Base-by-base conservation (phyloP, 2,888 invertebrate species). In the Melieria omissa region DNA sequence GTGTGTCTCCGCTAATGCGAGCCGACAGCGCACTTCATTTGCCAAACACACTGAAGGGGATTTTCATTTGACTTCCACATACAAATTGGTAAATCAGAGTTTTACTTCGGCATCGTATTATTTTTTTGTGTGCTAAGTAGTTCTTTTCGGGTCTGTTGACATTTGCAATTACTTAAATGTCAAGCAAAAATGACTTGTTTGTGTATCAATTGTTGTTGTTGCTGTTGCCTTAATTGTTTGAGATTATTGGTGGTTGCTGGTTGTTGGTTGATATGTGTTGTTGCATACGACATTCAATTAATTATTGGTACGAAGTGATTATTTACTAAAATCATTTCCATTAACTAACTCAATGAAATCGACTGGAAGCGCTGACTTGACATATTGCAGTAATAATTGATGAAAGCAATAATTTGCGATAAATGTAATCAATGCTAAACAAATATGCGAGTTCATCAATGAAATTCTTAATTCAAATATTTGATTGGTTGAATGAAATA, bases 121-220 rank as follows among this genome's bases (percentile, higher is more conserved):
- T 12, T 49, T 49, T 49, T 10, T 9, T 49, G 1, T 49, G 10
- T 10, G 2, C 49, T 49, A 9, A 12, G 9, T 12, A 10, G 12
- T 49, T 10, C 49, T 9, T 10, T 49, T 49, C n/a, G 9, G 9
- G 10, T 9, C 9, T 49, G 49, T 9, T 10, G 49, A 49, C 49
- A 49, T 49, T 49, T 49, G 49, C 49, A 49, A 49, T 49, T 49
- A 49, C 49, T 9, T 49, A 49, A 49, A 49, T 49, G 49, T 49
- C 49, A 49, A 49, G 9, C 49, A 12, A 2, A 2, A 12, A 10
- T 49, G 12, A 10, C 12, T 49, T 3, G 49, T 49, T 12, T 49
- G 12, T 49, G 10, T 49, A 49, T 2, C 49, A 9, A 49, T 49
- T 12, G 49, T 49, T 49, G 49, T 49, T 49, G 49, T 10, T 49